Evolutionary conservation across 1,140 invertebrate genomes (phyloP).

Genomic region (Apis florea): DNA sequence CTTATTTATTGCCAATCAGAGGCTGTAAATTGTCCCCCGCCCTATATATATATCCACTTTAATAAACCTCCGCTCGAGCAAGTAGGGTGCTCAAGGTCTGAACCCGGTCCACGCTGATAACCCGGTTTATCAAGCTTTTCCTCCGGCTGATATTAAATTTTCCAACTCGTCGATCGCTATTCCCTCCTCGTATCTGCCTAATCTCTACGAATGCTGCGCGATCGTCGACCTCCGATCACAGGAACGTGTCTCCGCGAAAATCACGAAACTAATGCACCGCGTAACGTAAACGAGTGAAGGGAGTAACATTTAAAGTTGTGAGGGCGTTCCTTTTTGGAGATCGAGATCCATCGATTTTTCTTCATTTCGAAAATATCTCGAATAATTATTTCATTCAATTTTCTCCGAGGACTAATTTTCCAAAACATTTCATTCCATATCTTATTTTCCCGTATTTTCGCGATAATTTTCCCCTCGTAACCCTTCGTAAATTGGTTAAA

Average conservation of each 20-base stretch:
- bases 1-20: slow-evolving; percentile 34
- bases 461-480: neutral
- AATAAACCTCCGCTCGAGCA: slow-evolving; percentile 18
- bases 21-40: slow-evolving; percentile 22
- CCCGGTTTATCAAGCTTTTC: slow-evolving; percentile 35
- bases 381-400: no score
- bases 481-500: neutral
- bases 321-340: no score
- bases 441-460: neutral
- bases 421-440: no score
- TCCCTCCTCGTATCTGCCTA: neutral
- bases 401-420: no score
- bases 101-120: slow-evolving; percentile 10
- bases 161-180: neutral
- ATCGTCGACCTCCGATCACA: neutral
- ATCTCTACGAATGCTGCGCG: neutral
- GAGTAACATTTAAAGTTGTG: no score
- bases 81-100: neutral
- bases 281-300: no score
- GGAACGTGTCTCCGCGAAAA: neutral
- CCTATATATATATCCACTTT: slow-evolving; percentile 20
- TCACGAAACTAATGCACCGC: no score
- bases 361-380: no score
- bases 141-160: slow-evolving; percentile 33
- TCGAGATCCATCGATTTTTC: no score